phyloP scores from a whole-genome alignment of 1,140 invertebrate species.

The Camponotus pennsylvanicus region DNA sequence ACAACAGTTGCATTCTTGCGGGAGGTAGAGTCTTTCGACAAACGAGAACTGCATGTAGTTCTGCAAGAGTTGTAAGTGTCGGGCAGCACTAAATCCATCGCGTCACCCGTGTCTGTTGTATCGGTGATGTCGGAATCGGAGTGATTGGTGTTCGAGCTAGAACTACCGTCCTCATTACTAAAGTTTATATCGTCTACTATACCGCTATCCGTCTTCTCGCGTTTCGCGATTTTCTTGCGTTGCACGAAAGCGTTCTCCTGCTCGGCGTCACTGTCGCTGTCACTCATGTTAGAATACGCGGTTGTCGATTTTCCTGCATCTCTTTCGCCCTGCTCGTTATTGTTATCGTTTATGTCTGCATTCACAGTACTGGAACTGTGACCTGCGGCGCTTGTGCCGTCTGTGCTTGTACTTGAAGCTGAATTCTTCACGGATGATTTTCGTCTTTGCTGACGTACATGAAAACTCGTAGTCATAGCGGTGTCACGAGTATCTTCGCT shows the following conservation, averaged over 20 bases:
- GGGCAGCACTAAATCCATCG: conserved; percentile 57
- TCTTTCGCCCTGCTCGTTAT: conserved; percentile 19
- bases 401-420: neutral
- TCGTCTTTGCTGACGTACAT: conserved; percentile 9
- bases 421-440: conserved; percentile 3
- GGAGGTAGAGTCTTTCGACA: conserved; percentile 19
- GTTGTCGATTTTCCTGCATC: neutral
- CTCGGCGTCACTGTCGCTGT: conserved; percentile 72
- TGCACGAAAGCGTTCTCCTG: conserved; percentile 61
- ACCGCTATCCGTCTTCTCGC: conserved; percentile 85
- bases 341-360: conserved; percentile 18
- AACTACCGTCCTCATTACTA: conserved; percentile 69
- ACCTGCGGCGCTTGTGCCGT: neutral
- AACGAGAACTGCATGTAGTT: neutral
- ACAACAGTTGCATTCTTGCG: conserved; percentile 31
- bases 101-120: conserved; percentile 37
- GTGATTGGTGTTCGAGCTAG: conserved; percentile 59
- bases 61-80: conserved; percentile 5
- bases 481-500: neutral
- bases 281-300: conserved; percentile 67
- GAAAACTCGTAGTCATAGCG: neutral
- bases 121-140: conserved; percentile 57
- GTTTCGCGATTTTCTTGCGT: conserved; percentile 80
- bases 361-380: conserved; percentile 25
- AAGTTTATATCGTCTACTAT: conserved; percentile 69